Percentiles rank a stretch among this genome's conserved stretches.
Evolutionary conservation across 2,888 invertebrate species (phyloP).

Genomic region (Sphaerophoria taeniata): DNA sequence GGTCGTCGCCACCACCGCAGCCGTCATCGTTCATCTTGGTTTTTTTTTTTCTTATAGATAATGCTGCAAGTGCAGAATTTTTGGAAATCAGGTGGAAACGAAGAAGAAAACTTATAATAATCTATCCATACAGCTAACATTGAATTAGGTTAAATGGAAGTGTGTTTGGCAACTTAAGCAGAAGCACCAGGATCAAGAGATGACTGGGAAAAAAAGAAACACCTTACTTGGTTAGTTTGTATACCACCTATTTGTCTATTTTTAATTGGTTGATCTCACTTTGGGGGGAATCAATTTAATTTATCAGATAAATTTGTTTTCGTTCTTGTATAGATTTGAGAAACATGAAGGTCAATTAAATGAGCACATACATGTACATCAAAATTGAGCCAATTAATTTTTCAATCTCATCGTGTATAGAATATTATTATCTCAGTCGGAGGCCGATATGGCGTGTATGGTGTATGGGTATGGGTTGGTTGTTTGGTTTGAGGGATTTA

Average conservation of each 20-base stretch:
- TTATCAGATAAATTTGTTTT: conserved; percentile 21
- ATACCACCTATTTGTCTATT: conserved; percentile 1
- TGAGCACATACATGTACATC: background rate
- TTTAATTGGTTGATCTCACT: conserved; percentile 42
- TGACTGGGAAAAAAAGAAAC: background rate
- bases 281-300: conserved; percentile 45
- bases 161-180: conserved; percentile 42
- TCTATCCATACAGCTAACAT: conserved; percentile 4
- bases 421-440: background rate
- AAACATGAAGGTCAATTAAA: conserved; percentile 41
- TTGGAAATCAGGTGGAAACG: conserved; percentile 28
- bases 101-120: conserved; percentile 1
- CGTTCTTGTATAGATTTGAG: background rate
- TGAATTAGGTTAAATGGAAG: conserved; percentile 53
- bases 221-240: conserved; percentile 30
- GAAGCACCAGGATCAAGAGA: conserved; percentile 19
- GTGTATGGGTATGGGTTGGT: background rate
- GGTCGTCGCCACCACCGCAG: conserved; percentile 12
- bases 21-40: conserved; percentile 13
- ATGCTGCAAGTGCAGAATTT: background rate
- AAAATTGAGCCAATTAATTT: conserved; percentile 44
- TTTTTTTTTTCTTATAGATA: background rate
- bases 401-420: conserved; percentile 1
- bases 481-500: background rate
- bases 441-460: too few species aligned